These are phyloP conservation scores for Sebastes steindachneri DNA, from an alignment of 2,797 vertebrate species.

Conservation along the genomic window DNA sequence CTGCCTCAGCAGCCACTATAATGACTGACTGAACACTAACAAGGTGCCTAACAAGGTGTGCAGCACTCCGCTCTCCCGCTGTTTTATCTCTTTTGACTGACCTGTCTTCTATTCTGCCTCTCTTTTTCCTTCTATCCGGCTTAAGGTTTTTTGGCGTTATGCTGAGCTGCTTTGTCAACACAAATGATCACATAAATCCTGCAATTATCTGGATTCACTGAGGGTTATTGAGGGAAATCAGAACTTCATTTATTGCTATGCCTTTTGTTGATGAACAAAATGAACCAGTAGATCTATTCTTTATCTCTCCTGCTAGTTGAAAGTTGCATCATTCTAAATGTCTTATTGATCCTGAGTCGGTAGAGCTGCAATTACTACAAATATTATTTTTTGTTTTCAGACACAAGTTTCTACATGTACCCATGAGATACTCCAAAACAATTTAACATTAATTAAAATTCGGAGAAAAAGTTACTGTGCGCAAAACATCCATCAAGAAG, in stretches of 20 bases:
- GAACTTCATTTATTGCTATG: not conserved
- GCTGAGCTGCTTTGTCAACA: constrained; percentile 3
- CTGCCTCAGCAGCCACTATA: constrained; percentile 41
- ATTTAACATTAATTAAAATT: constrained; percentile 18
- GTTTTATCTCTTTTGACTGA: constrained; percentile 47
- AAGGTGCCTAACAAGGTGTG: constrained; percentile 59
- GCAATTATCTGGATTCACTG: constrained; percentile 12
- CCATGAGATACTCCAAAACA: not conserved
- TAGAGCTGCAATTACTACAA: not conserved
- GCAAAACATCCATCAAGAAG: constrained; percentile 17
- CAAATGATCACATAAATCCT: constrained; percentile 36
- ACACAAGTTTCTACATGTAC: not conserved
- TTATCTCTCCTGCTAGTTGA: not conserved
- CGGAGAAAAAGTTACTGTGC: not conserved
- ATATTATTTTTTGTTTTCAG: not conserved
- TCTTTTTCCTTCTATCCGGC: not conserved
- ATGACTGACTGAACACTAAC: constrained; percentile 62
- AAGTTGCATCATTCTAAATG: not conserved
- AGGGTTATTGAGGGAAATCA: constrained; percentile 12
- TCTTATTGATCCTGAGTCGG: not conserved
- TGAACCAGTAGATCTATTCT: not conserved
- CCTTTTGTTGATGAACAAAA: constrained; percentile 1
- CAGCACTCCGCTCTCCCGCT: constrained; percentile 26
- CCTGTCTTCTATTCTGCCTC: constrained; percentile 8
- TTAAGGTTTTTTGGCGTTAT: constrained; percentile 26